Base-by-base conservation (phyloP, 2,888 invertebrate genomes). In the Lysandra coridon region DNA sequence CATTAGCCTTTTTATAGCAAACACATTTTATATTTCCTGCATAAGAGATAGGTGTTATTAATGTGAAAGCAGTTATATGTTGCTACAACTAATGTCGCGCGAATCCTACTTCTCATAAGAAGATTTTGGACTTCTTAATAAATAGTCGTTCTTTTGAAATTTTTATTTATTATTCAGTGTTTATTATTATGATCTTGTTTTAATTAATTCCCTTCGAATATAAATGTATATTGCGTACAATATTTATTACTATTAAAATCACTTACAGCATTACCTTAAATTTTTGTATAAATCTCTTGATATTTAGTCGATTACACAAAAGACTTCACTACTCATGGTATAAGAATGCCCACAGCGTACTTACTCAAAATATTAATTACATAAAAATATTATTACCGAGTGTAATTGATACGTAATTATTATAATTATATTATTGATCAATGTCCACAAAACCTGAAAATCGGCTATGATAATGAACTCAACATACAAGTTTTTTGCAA, bases 381-480 rank as follows among this genome's bases (percentile, higher is more conserved):
- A 75, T 49, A 49, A 75, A 75, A 57, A 33, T 33, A 33, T 57
- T 17, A 17, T 76, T 76, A 76, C 33, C 17, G 33, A 57, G 57
- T 57, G 76, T 53, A 76, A 76, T 76, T 33, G 76, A 76, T 76
- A 76, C 76, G 76, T 76, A 57, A 57, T 76, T 76, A 76, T 76
- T 7, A 76, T 53, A 57, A 76, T 57, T 53, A 53, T 57, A 53
- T 76, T 76, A 53, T 53, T 33, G 30, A 76, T 53, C 53, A 30
- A 76, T 76, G 69, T 69, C 33, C 33, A 37, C 17, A 30, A 37
- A 76, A 53, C 57, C 30, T n/a, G 53, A 76, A 57, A 75, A n/a
- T 30, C 57, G 23, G 57, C 17, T 57, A 44, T 44, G n/a, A 74
- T 74, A 74, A 74, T 44, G 74, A 44, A 44, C 74, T 74, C 44